Base-by-base conservation (phyloP, 2,888 invertebrate species). In the Julus scandinavius region DNA sequence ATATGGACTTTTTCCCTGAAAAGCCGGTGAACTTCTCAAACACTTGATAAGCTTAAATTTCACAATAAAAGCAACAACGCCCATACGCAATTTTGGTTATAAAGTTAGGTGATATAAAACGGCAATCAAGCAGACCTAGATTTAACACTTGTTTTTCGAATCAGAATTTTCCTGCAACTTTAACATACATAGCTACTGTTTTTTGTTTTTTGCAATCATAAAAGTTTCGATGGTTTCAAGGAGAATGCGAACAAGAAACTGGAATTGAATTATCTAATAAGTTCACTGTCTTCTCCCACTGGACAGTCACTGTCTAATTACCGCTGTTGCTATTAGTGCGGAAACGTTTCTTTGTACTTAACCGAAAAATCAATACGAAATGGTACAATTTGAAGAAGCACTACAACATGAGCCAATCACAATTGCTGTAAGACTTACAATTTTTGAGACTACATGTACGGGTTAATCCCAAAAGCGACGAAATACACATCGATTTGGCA, bases 1-100 rank as follows among this genome's bases (percentile, higher is more conserved):
- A 63, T 63, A 63, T 63, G 63, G n/a, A 63, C n/a, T 63, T 63
- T 54, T 63, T 63, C 63, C 63, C 63, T n/a, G 63, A 63, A 63
- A 63, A 20, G 63, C 63, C 63, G 63, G 63, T 63, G 63, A 63
- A 63, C n/a, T 63, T 63, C 63, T 63, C 63, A 63, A 63, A n/a
- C 63, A 63, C n/a, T 63, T n/a, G 63, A 63, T 63, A 63, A 63
- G 63, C 63, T 63, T n/a, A 17, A 63, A 63, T 63, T 63, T 63
- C 63, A 63, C 63, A 63, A 63, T 63, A 63, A 63, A 63, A 63
- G 54, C 63, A 63, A 6, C 63, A 63, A 63, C 63, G 63, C 63
- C 63, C 63, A 17, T 63, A n/a, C 17, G 63, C 63, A 63, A 63
- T 63, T 63, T 63, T 63, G 63, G 63, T 63, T 63, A 63, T 63